Percentiles rank a stretch among this genome's conserved stretches.
Conservation (phyloP, 2,888 invertebrate species). For the Lypha dubia region DNA sequence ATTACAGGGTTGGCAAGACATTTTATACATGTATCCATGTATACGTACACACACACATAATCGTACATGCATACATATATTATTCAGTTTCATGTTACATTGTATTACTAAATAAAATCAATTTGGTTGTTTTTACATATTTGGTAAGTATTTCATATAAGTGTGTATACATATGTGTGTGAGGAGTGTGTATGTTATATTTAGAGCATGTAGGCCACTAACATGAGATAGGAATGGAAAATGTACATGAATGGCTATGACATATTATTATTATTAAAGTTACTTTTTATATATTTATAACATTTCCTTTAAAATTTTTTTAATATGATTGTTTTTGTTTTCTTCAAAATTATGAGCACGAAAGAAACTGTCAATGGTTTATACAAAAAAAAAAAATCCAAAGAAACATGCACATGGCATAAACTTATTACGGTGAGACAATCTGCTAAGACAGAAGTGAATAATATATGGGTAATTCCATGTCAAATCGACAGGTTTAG, state of each 20-base stretch:
- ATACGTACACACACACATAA: no score
- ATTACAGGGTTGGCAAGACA: no score
- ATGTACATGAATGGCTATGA: conserved; percentile 30
- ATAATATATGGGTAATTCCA: no score
- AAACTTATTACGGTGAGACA: background rate
- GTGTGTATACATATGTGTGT: background rate
- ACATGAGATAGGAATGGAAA: conserved; percentile 36
- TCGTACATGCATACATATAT: background rate
- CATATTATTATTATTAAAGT: conserved; percentile 38
- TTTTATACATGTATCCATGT: no score
- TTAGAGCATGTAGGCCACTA: background rate
- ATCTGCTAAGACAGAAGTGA: conserved; percentile 13
- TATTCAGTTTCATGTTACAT: background rate
- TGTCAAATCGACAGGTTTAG: no score
- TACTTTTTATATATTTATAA: conserved; percentile 20
- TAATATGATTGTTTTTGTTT: background rate
- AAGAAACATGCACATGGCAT: background rate
- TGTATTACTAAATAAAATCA: background rate
- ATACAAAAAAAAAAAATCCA: background rate
- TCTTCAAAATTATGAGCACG: background rate
- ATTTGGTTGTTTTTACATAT: background rate
- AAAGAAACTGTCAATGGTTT: conserved; percentile 9
- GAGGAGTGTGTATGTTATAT: background rate
- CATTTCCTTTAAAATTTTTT: background rate
- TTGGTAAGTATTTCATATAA: background rate